These are phyloP conservation scores for Aphelocoma coerulescens DNA, from an alignment of 2,113 vertebrate genomes.

Conservation along the genomic window DNA sequence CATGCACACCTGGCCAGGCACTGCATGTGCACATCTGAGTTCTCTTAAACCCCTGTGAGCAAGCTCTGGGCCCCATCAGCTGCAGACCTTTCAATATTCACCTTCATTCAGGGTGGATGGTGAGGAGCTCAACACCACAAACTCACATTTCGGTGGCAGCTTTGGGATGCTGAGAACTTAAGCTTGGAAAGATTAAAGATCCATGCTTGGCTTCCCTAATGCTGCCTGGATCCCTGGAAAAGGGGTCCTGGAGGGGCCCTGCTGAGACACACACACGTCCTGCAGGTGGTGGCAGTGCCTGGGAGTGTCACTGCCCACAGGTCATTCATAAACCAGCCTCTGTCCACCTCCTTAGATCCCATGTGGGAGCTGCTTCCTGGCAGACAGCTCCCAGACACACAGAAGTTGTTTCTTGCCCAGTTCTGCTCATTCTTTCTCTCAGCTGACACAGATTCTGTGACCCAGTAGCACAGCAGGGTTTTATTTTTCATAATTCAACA, in stretches of 20 bases:
- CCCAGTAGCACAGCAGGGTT: neutral
- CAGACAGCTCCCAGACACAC: neutral
- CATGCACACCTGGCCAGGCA: neutral
- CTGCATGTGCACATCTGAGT: neutral
- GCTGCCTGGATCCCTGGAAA: neutral
- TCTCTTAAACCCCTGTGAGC: neutral
- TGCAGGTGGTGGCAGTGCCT: neutral
- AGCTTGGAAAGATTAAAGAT: neutral
- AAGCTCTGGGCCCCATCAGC: neutral
- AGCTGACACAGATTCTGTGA: neutral
- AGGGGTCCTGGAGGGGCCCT: neutral
- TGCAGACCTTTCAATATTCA: neutral
- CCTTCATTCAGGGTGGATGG: neutral
- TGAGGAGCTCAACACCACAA: neutral
- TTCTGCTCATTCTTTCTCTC: neutral
- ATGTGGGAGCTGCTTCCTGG: neutral
- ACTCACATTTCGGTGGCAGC: neutral
- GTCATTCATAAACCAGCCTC: neutral
- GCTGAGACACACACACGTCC: fast-evolving
- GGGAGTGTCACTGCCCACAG: neutral
- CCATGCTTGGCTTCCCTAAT: neutral
- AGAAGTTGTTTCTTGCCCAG: neutral
- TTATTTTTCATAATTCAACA: neutral
- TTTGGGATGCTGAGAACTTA: neutral
- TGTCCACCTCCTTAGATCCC: neutral